A percentile compares a stretch with the other conserved stretches of the same genome.
phyloP scores from a whole-genome alignment of 2,113 vertebrate genomes.

The Sinocyclocheilus rhinocerous region DNA sequence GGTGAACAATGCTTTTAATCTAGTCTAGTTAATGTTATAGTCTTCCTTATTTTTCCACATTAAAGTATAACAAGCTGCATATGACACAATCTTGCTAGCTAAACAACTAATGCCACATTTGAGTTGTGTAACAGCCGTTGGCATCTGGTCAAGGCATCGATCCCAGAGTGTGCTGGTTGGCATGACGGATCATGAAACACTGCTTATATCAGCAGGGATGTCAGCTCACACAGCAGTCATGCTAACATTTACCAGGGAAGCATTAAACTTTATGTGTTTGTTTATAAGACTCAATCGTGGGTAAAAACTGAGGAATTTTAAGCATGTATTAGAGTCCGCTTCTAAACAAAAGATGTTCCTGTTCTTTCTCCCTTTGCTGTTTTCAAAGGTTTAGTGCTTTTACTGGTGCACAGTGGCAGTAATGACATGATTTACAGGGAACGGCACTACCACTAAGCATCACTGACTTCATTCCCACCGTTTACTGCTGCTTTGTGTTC shows the following conservation, averaged over 20 bases:
- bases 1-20: too few species aligned
- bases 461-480: background rate
- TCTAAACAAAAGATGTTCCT: background rate
- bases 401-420: background rate
- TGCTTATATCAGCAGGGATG: constrained; percentile 23
- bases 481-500: constrained; percentile 1
- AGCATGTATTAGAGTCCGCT: constrained; percentile 30
- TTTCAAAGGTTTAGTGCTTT: constrained; percentile 2
- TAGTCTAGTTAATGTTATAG: too few species aligned
- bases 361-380: background rate
- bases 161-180: background rate
- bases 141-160: background rate
- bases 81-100: background rate
- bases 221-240: constrained; percentile 33
- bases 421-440: constrained; percentile 17
- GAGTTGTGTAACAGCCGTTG: background rate
- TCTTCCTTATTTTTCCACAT: background rate
- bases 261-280: constrained; percentile 64
- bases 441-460: background rate
- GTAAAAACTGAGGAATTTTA: constrained; percentile 54
- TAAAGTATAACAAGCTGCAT: background rate
- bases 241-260: constrained; percentile 52
- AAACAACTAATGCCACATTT: background rate
- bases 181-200: constrained; percentile 34
- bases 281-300: constrained; percentile 52